Base-by-base conservation (phyloP, 2,113 vertebrate genomes). In the Alexandromys fortis region DNA sequence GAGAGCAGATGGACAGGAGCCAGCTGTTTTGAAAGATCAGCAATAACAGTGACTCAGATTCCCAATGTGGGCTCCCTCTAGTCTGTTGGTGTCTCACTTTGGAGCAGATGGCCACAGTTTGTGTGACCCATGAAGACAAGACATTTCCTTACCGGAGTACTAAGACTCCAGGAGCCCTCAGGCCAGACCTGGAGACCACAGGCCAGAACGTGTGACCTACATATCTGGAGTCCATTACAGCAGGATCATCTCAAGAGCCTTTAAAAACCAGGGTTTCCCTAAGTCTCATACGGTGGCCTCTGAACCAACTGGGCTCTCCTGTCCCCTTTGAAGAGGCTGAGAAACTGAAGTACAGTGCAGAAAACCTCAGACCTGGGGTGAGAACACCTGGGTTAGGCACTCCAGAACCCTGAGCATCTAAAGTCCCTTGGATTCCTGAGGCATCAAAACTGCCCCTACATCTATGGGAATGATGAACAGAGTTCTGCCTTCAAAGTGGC, bases 41-140 rank as follows among this genome's bases (percentile, higher is more conserved):
- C n/a, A 30, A 33, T 33, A 0, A 28, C 3, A 35, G 70, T 11
- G 22, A 21, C 58, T 76, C 21, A 2, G 21, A 3, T 28, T 1
- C 42, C 63, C 38, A 30, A 22, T 13, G 0, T 7, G 17, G 21
- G 26, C 30, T 75, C 24, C 47, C 28, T 65, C 52, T 78, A 11
- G 0, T 35, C 13, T 10, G 22, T 33, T 26, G 3, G 7, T 55
- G 17, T 76, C 3, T 9, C 1, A 2, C 9, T 21, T 78, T 33
- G n/a, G 75, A 86, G 30, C 22, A 5, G 38, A n/a, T 17, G 7
- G 21, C 30, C n/a, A 21, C 24, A 45, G 35, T 33, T 7, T 5
- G 24, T 10, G 19, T n/a, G 78, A 68, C 45, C 30, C 5, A 38
- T 83, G 65, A 78, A 86, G 35, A 58, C 7, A 49, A 0, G 7